Percentiles rank a stretch among this genome's conserved stretches.
Evolutionary conservation across 2,113 vertebrate genomes (phyloP).

Genomic region (Scytalopus superciliaris): DNA sequence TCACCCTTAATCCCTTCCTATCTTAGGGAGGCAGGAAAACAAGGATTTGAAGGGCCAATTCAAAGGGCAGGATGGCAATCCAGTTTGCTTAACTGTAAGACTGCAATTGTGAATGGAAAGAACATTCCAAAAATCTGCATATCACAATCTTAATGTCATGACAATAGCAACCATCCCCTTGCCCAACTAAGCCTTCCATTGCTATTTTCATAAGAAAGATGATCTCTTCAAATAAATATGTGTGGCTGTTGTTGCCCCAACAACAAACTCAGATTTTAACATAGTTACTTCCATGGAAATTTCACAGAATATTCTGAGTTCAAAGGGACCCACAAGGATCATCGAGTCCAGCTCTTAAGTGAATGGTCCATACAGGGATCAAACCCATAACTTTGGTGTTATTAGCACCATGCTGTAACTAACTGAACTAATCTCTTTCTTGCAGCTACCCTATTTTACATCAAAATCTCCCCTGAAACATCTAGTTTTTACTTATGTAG

Average conservation of each 20-base stretch:
- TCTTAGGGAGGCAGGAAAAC: conserved; percentile 36
- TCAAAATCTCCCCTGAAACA: neutral
- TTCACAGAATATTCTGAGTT: neutral
- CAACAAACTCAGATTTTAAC: neutral
- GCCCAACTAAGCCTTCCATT: neutral
- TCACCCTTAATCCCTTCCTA: conserved; percentile 53
- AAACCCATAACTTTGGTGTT: neutral
- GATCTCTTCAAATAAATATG: neutral
- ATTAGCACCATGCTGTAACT: neutral
- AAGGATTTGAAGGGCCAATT: conserved; percentile 37
- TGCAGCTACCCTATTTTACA: neutral
- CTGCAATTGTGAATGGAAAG: neutral
- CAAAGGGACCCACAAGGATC: neutral
- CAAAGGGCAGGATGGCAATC: neutral
- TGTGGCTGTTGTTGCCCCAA: neutral
- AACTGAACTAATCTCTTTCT: neutral
- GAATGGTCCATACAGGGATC: neutral
- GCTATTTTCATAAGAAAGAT: neutral
- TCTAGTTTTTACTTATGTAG: neutral
- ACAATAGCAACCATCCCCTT: neutral
- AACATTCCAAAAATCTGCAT: conserved; percentile 3
- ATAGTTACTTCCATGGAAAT: neutral
- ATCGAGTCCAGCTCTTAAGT: neutral
- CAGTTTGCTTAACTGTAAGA: conserved; percentile 28
- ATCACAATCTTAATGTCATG: neutral